Evolutionary conservation across 1,140 invertebrate species (phyloP), one percentile per base, ranked within the genome.

Genomic region (Drepana arcuata): DNA sequence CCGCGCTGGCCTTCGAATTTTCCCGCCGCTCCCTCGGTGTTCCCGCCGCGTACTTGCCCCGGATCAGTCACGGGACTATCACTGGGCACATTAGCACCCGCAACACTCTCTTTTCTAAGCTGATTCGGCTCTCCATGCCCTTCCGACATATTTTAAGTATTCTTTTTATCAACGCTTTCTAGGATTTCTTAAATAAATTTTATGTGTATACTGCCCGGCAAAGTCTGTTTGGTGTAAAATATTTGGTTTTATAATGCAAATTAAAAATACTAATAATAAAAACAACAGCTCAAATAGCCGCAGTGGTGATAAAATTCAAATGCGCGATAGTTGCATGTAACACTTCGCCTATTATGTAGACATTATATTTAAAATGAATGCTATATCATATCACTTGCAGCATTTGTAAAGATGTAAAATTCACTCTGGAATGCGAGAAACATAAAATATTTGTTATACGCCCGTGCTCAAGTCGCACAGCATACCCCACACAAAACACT

Each of bases 61-160:
- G 77, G 77, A 30, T 81, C 77, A 1, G 77, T 81, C 32, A 81
- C 72, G 12, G 77, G 77, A 54, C 77, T 81, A 48, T 81, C 77
- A 40, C 66, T 81, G 1, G 77, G 45, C 13, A 81, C 62, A 31
- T 65, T 71, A 3, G 72, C 71, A 7, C 40, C 51, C 4, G 53
- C 58, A 2, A 81, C 69, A 57, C 65, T 72, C 26, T 78, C 77
- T 42, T 81, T 81, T 23, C 73, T 48, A 30, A 51, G 32, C 13
- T 41, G 43, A 56, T 62, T 72, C 12, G 63, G 56, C 26, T 77
- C 73, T 3, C 65, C 67, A 32, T 72, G 73, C 7, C 49, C 63
- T 16, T 81, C 77, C 33, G 77, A 78, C 77, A 81, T 75, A 31
- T 4, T 9, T 47, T 49, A 39, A 15, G 30, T 47, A 39, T 41